Percentiles rank a stretch among this genome's conserved stretches.
phyloP scores from a whole-genome alignment of 2,113 vertebrate genomes.

The Antidorcas marsupialis region DNA sequence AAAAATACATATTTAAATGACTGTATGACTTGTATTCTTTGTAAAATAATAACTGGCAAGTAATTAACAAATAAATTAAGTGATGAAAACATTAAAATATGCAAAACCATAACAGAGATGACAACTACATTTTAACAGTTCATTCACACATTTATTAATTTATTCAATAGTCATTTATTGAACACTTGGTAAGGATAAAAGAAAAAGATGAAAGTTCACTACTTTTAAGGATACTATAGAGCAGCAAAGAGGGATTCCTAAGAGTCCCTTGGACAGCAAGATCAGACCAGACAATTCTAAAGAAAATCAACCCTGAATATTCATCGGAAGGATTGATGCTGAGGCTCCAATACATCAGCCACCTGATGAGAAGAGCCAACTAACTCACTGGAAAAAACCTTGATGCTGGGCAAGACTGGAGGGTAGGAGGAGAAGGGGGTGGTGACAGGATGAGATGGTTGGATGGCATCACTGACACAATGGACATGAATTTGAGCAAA shows the following conservation, averaged over 20 bases:
- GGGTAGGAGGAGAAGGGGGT: not conserved
- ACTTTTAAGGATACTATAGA: not conserved
- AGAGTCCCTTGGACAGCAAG: not conserved
- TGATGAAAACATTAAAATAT: slow-evolving; percentile 35
- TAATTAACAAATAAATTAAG: slow-evolving; percentile 17
- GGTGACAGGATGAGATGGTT: not conserved
- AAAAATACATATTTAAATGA: slow-evolving; percentile 16
- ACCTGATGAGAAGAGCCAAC: not conserved
- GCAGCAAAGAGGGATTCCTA: not conserved
- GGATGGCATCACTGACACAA: not conserved
- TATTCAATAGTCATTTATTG: not conserved
- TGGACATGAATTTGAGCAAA: not conserved
- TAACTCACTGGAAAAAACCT: not conserved
- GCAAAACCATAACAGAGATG: not conserved
- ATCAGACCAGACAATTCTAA: not conserved
- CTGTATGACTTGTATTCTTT: not conserved
- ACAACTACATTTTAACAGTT: not conserved
- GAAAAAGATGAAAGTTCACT: not conserved
- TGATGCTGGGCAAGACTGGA: not conserved
- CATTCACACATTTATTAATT: not conserved
- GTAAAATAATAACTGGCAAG: slow-evolving; percentile 10
- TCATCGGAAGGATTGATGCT: not conserved
- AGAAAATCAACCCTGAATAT: not conserved
- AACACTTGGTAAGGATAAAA: not conserved
- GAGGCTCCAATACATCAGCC: not conserved